Evolutionary conservation across 2,797 vertebrate genomes (phyloP).

Genomic region (Oreortyx pictus): DNA sequence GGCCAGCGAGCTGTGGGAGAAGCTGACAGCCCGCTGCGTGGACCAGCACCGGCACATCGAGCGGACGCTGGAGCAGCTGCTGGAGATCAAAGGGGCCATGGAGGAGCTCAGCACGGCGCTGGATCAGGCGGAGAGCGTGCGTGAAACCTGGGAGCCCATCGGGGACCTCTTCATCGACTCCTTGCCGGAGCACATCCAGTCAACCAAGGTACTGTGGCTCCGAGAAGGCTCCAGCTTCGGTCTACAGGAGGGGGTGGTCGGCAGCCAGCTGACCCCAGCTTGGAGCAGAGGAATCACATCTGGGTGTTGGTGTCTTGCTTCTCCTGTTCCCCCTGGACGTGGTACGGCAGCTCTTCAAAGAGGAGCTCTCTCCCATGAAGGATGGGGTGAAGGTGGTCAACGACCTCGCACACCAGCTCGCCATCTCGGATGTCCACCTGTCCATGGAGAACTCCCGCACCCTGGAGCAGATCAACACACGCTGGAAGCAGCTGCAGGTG

Average conservation of each 20-base stretch:
- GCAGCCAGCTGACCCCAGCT: neutral
- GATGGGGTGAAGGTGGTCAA: slow-evolving; percentile 95
- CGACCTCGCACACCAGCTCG: slow-evolving; percentile 95
- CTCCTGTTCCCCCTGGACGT: neutral
- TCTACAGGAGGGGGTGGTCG: neutral
- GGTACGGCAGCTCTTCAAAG: slow-evolving; percentile 90
- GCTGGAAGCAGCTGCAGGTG: slow-evolving; percentile 98
- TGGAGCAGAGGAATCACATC: neutral
- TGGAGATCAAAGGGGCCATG: slow-evolving; percentile 93
- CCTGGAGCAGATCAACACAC: slow-evolving; percentile 94
- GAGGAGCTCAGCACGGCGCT: slow-evolving; percentile 88
- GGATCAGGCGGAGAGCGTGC: slow-evolving; percentile 91
- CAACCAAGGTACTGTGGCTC: slow-evolving; percentile 87
- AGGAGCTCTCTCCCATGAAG: slow-evolving; percentile 92
- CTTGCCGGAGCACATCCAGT: slow-evolving; percentile 95
- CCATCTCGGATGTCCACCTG: slow-evolving; percentile 95
- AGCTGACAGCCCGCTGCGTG: slow-evolving; percentile 92
- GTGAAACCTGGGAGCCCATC: slow-evolving; percentile 95
- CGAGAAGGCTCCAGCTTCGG: neutral
- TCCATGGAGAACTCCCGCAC: slow-evolving; percentile 93
- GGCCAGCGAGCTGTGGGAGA: slow-evolving; percentile 97
- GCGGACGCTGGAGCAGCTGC: slow-evolving; percentile 90
- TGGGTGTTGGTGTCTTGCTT: neutral
- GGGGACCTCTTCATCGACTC: slow-evolving; percentile 98
- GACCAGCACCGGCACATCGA: slow-evolving; percentile 97